Conservation (phyloP, 23 tunicate species). For the Clavelina lepadiformis region DNA sequence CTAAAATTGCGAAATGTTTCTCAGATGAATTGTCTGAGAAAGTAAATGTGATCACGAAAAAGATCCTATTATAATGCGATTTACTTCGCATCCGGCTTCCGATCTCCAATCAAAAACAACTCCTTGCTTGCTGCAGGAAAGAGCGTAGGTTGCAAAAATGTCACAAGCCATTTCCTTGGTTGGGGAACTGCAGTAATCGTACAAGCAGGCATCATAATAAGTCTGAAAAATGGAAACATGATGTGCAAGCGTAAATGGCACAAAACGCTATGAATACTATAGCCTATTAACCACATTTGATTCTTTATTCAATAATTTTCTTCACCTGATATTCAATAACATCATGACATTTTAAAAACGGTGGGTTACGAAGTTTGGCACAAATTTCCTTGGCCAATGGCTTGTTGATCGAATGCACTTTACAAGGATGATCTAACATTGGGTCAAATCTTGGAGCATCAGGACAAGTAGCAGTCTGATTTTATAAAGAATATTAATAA, state of each 20-base stretch:
- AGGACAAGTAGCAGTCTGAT: conserved; percentile 68
- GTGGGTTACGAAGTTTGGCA: conserved; percentile 51
- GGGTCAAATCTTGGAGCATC: conserved; percentile 93
- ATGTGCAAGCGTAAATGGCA: background rate
- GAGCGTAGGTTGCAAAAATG: conserved; percentile 74
- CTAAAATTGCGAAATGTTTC: conserved; percentile 17
- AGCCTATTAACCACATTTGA: background rate
- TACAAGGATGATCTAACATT: conserved; percentile 73
- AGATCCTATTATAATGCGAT: background rate
- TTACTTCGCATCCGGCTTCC: conserved; percentile 65
- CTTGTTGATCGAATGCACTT: conserved; percentile 80
- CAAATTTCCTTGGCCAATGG: conserved; percentile 80
- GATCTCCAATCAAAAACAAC: conserved; percentile 88
- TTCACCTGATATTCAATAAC: conserved; percentile 89
- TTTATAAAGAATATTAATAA: too few relatives aligned
- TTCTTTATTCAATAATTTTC: too few relatives aligned
- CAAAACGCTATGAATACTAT: background rate
- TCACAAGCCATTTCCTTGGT: conserved; percentile 51
- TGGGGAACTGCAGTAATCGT: conserved; percentile 74
- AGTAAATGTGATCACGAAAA: background rate
- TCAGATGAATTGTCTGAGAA: background rate
- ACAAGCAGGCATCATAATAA: conserved; percentile 85
- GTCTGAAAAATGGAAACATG: conserved; percentile 43
- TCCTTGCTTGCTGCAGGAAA: conserved; percentile 82
- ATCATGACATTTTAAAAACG: conserved; percentile 94